These are phyloP conservation scores for Micromussa lordhowensis DNA, from an alignment of 92 coral and sea anemone species.

Conservation along the genomic window DNA sequence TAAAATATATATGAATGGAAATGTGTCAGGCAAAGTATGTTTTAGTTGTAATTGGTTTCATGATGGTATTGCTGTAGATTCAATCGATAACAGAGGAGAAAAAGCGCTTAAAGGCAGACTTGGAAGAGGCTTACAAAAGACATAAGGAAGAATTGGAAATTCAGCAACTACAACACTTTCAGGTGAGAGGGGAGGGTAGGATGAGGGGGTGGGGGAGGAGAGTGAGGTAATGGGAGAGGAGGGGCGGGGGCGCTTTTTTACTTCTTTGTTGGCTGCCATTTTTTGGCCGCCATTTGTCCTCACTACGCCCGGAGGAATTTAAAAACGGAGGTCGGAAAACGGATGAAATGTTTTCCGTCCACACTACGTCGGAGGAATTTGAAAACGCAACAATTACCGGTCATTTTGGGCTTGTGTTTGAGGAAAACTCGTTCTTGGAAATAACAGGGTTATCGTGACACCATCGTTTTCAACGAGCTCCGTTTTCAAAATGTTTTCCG, in stretches of 20 bases:
- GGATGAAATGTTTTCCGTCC: no score
- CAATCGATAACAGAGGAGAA: constrained; percentile 90
- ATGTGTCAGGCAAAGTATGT: not conserved
- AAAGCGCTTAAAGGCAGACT: constrained; percentile 85
- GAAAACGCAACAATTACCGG: no score
- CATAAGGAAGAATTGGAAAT: constrained; percentile 97
- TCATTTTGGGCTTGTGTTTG: no score
- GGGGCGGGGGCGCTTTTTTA: not conserved
- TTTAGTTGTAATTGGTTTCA: not conserved
- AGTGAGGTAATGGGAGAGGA: not conserved
- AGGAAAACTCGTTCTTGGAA: no score
- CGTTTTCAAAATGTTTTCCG: no score
- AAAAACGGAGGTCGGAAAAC: no score
- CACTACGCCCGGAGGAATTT: no score
- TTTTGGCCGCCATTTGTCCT: no score
- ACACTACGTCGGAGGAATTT: no score
- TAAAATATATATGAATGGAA: no score
- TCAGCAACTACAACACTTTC: constrained; percentile 97
- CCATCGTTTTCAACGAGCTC: no score
- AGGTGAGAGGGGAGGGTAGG: not conserved
- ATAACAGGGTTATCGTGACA: no score
- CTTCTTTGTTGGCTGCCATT: not conserved
- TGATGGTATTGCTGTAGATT: constrained; percentile 40
- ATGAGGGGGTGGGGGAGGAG: not conserved
- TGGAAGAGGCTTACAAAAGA: constrained; percentile 91